Conservation (phyloP, 2,888 invertebrate species). For the Crepidodera aurea region DNA sequence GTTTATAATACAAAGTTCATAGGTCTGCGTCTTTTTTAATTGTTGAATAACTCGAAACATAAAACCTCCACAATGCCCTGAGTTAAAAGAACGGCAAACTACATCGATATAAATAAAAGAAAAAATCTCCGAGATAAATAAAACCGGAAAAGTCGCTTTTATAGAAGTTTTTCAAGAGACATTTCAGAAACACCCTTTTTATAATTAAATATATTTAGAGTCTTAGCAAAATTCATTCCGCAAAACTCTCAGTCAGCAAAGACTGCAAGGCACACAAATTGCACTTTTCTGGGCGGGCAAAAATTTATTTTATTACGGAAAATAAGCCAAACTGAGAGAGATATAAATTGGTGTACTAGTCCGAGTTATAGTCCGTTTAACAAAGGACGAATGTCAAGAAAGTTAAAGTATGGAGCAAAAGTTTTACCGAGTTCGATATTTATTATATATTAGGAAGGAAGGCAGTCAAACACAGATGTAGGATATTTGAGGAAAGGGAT, state of each 20-base stretch:
- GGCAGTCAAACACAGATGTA: slow-evolving; percentile 13
- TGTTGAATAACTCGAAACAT: not conserved
- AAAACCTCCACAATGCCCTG: not conserved
- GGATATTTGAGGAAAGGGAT: slow-evolving; percentile 5
- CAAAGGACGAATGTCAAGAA: slow-evolving; percentile 26
- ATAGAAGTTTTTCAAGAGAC: too few relatives aligned
- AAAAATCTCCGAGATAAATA: not conserved
- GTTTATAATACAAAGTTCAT: too few relatives aligned
- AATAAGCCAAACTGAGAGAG: slow-evolving; percentile 21
- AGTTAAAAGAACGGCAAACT: not conserved
- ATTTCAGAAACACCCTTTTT: too few relatives aligned
- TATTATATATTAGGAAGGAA: slow-evolving; percentile 20
- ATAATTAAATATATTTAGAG: slow-evolving; percentile 25
- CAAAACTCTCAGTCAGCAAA: not conserved
- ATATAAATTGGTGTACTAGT: slow-evolving; percentile 24
- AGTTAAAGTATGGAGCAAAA: slow-evolving; percentile 23
- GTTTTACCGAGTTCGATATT: slow-evolving; percentile 26
- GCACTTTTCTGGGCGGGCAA: slow-evolving; percentile 15
- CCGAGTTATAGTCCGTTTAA: slow-evolving; percentile 25
- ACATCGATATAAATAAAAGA: too few relatives aligned
- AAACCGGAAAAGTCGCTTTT: not conserved
- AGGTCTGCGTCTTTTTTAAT: too few relatives aligned
- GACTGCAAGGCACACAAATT: slow-evolving; percentile 24
- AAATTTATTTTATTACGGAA: slow-evolving; percentile 28
- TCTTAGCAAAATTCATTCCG: slow-evolving; percentile 16